Evolutionary conservation across 2,888 invertebrate genomes (phyloP), one percentile per base, ranked within the genome.

Genomic region (Coelinius sp.): DNA sequence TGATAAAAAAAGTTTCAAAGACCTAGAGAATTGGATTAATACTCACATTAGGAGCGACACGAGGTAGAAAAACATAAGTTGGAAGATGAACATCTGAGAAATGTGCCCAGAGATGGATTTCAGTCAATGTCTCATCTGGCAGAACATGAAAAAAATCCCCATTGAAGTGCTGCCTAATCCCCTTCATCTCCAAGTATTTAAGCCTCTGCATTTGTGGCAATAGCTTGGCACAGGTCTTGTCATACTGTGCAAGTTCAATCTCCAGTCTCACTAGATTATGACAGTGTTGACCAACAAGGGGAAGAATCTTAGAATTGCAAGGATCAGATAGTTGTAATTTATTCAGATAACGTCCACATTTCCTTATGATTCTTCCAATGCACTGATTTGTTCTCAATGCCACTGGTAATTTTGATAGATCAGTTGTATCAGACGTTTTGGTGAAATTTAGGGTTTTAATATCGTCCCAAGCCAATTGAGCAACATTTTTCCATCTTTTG

Each of bases 281-380:
- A 27, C 68, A 68, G 12, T 68, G 41, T 2, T 68, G 1, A 0
- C 25, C 22, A 44, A 68, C 17, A 8, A 41, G 41, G 2, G 27
- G 46, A 46, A 59, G 25, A 8, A 56, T 27, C 12, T 56, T 12
- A 14, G 17, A 3, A 41, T 24, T 44, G 10, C 20, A 52, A 6
- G 31, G 35, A 5, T 5, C 0, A 35, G 24, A 10, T 8, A 46
- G 17, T 31, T 31, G 7, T 14, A 70, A 41, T 7, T 12, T 52
- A 6, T 52, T 25, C 24, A 70, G 24, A 38, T 64, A 70, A 53
- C 70, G 70, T 14, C 64, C 70, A 53, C 70, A 70, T 52, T 41
- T 24, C 17, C 12, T 41, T 1, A 70, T 2, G 17, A 70, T 17
- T 6, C 24, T 70, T 5, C 63, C 27, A 24, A 70, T 14, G 24